A percentile compares a stretch with the other conserved stretches of the same genome.
These are phyloP conservation scores for Geophilus truncorum DNA, from an alignment of 2,888 invertebrate species.

Conservation along the genomic window DNA sequence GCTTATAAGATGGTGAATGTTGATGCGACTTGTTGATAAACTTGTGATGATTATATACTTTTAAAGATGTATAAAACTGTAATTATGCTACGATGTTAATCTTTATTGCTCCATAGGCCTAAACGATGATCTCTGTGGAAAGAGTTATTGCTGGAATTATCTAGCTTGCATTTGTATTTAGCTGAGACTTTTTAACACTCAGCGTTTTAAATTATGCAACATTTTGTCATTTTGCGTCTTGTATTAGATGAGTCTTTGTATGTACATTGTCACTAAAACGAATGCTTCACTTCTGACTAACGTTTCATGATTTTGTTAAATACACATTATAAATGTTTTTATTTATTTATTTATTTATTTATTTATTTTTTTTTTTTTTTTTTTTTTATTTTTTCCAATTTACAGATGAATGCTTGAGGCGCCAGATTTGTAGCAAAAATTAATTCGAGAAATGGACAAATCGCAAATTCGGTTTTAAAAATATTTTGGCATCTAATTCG, in stretches of 20 bases:
- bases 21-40: neutral
- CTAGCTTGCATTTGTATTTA: neutral
- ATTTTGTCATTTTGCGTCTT: neutral
- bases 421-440: too few relatives aligned
- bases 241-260: neutral
- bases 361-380: too few relatives aligned
- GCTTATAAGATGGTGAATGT: constrained; percentile 1
- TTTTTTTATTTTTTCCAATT: too few relatives aligned
- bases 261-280: neutral
- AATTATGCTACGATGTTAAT: neutral
- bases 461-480: too few relatives aligned
- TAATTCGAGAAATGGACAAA: too few relatives aligned
- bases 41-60: constrained; percentile 8
- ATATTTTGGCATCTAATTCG: too few relatives aligned
- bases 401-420: too few relatives aligned
- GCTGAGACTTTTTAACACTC: neutral
- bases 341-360: too few relatives aligned
- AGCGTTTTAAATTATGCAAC: constrained; percentile 11
- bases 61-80: neutral
- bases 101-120: neutral
- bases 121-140: neutral
- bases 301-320: neutral
- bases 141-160: neutral
- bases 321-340: too few relatives aligned
- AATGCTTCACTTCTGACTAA: neutral